phyloP scores from a whole-genome alignment of 2,113 vertebrate species.

The Glareola pratincola region DNA sequence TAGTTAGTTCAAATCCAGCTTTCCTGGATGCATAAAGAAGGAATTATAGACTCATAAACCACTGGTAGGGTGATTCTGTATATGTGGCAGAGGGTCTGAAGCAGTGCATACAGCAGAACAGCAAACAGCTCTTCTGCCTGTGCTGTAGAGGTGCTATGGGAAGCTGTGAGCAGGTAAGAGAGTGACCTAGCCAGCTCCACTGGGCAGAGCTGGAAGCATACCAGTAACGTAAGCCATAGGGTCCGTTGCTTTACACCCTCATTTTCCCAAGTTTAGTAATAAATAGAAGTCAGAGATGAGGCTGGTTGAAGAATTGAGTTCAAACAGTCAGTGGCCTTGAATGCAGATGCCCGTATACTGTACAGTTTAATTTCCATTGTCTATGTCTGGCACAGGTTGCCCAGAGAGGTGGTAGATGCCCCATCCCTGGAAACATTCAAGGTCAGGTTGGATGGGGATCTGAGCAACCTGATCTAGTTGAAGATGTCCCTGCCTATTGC shows the following conservation, averaged over 20 bases:
- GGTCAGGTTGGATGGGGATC: accelerated
- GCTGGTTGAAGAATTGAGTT: not conserved
- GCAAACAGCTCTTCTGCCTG: not conserved
- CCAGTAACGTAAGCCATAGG: not conserved
- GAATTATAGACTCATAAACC: not conserved
- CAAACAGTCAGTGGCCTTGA: not conserved
- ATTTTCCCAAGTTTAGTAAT: not conserved
- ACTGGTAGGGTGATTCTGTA: not conserved
- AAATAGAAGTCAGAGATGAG: not conserved
- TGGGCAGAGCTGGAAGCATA: not conserved
- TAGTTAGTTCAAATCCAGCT: not conserved
- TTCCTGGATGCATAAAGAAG: not conserved
- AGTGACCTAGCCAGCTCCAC: not conserved
- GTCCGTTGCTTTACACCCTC: not conserved
- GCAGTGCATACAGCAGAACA: not conserved
- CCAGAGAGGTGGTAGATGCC: not conserved
- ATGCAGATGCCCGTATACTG: not conserved
- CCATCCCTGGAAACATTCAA: not conserved
- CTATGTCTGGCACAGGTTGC: not conserved
- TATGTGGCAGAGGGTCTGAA: not conserved
- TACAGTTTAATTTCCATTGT: not conserved
- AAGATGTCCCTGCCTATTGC: not conserved
- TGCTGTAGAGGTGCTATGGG: not conserved
- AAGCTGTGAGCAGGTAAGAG: not conserved
- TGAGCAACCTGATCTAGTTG: not conserved